Evolutionary conservation across 2,888 invertebrate genomes (phyloP), one percentile per base, ranked within the genome.

Genomic region (Helobdella robusta): DNA sequence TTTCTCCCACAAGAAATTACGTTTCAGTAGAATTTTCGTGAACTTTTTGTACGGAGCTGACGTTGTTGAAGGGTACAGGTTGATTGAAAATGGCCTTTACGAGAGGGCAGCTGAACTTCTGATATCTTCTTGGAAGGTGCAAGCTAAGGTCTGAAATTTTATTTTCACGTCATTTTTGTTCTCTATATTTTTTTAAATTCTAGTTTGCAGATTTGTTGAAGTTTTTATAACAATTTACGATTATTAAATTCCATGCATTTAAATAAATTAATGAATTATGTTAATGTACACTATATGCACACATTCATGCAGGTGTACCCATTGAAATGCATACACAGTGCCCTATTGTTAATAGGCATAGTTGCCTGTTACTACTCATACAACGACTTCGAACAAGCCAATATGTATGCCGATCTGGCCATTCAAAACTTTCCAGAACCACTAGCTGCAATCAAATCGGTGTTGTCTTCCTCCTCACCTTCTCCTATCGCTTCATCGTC

Each of bases 61-160:
- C 15, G 8, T 56, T 28, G n/a, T 30, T n/a, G 56, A 56, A 56
- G 56, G 56, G n/a, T 56, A 56, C 32, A n/a, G 56, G 15, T 32
- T 56, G 56, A 56, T 56, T 18, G 56, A 56, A 32, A 56, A 56
- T 11, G 56, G 56, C 1, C 56, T 56, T 28, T 56, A 56, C 30
- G 28, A 30, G n/a, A 56, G 32, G 28, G 25, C 56, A 3, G 20
- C 56, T 5, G 56, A 56, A n/a, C n/a, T 56, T n/a, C 56, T 56
- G n/a, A 32, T 56, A n/a, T 1, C 25, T 6, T 25, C 56, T 4
- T 56, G 56, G 56, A 56, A 56, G 28, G 30, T 56, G n/a, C 56
- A 56, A 15, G 32, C n/a, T 18, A 56, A 56, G 56, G 56, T 56
- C 28, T 15, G 44, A 40, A n/a, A n/a, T 40, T 40, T 40, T 40